These are phyloP conservation scores for Paralinhomoeus sp. DNA, from an alignment of 2,888 invertebrate species.

Conservation along the genomic window DNA sequence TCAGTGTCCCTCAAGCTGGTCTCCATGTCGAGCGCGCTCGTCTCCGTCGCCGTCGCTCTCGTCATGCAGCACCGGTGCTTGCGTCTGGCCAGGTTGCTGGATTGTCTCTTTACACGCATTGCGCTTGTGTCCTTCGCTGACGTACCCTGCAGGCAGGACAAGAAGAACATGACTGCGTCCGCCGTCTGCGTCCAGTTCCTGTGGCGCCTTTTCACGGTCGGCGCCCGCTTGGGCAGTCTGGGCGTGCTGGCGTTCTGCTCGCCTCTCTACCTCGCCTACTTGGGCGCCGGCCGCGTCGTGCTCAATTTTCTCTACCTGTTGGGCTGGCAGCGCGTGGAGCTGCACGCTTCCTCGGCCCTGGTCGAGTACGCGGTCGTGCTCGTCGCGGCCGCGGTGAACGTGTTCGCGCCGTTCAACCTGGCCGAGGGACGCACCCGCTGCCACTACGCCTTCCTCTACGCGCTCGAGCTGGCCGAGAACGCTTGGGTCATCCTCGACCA, in stretches of 20 bases:
- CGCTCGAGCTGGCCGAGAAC: not conserved
- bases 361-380: not conserved
- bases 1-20: not conserved
- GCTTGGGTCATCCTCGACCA: too few species aligned
- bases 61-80: slow-evolving; percentile 1
- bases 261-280: not conserved
- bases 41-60: not conserved
- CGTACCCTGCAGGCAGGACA: not conserved
- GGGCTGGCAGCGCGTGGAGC: not conserved
- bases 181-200: not conserved
- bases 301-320: not conserved
- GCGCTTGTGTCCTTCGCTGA: not conserved
- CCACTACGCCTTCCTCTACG: not conserved
- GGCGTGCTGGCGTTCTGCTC: not conserved
- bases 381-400: not conserved
- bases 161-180: not conserved
- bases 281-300: not conserved
- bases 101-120: too few species aligned
- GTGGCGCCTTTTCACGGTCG: not conserved
- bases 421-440: slow-evolving; percentile 1
- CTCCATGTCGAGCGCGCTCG: not conserved
- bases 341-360: too few species aligned
- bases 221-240: not conserved
- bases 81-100: not conserved
- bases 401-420: slow-evolving; percentile 1